Evolutionary conservation across 2,113 vertebrate species (phyloP).

Genomic region (Tupaia tana): DNA sequence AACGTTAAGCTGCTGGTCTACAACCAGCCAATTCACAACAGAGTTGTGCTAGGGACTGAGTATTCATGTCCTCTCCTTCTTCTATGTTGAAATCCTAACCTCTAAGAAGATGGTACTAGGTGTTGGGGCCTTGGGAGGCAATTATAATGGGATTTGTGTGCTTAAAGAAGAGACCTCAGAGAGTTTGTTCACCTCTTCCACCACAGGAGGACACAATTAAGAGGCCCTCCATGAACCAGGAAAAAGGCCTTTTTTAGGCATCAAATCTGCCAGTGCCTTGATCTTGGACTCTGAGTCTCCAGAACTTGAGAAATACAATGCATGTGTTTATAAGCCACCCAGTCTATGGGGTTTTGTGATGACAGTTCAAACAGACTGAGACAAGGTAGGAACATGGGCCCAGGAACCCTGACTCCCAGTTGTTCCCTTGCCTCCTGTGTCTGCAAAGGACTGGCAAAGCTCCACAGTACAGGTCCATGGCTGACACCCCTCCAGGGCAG

Average conservation of each 20-base stretch:
- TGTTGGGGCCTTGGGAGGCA: neutral
- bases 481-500: neutral
- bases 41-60: neutral
- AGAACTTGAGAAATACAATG: neutral
- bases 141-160: neutral
- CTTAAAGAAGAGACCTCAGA: neutral
- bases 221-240: neutral
- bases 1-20: conserved; percentile 14
- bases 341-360: neutral
- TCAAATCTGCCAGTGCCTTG: neutral
- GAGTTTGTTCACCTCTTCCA: neutral
- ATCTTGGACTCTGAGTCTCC: neutral
- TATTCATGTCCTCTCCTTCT: neutral
- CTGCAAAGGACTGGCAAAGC: neutral
- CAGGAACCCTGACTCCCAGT: neutral
- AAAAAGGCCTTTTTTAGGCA: neutral
- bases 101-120: neutral
- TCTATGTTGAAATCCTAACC: neutral
- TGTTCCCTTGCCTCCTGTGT: neutral
- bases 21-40: neutral
- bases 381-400: neutral
- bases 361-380: neutral
- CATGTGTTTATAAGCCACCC: neutral
- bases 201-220: neutral
- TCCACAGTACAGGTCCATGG: neutral